Evolutionary conservation across 2,113 vertebrate genomes (phyloP).

Genomic region (Rhagologus leucostigma): DNA sequence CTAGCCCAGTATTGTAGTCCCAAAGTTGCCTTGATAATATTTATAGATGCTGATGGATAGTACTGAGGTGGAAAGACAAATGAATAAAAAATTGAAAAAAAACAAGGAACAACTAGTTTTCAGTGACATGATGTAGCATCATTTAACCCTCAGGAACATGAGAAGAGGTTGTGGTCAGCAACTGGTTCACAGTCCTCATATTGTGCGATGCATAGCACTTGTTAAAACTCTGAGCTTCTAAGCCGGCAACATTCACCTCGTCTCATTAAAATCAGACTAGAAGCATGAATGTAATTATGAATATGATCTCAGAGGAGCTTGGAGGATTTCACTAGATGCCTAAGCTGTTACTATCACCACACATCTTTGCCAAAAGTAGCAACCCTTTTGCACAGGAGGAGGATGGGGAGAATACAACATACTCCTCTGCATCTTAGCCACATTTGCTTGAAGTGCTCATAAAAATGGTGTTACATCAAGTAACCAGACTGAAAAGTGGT

Average conservation of each 20-base stretch:
- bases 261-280: not conserved
- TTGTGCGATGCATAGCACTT: rapidly evolving
- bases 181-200: not conserved
- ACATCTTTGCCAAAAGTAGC: slow-evolving; percentile 32
- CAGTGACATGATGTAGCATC: not conserved
- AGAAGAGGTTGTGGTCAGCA: not conserved
- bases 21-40: not conserved
- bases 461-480: not conserved
- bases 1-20: not conserved
- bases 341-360: slow-evolving; percentile 44
- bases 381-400: slow-evolving; percentile 14
- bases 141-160: not conserved
- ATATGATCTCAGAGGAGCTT: not conserved
- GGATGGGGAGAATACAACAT: not conserved
- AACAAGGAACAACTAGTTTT: not conserved
- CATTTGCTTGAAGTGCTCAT: not conserved
- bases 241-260: not conserved
- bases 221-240: not conserved
- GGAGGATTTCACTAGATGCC: slow-evolving; percentile 11
- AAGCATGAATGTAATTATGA: not conserved
- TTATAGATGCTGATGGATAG: not conserved
- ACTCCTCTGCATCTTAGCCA: slow-evolving; percentile 31
- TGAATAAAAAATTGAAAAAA: not conserved
- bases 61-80: not conserved
- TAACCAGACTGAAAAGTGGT: not conserved